Base-by-base conservation (phyloP, 2,888 invertebrate species). In the Zaprionus lineosus region DNA sequence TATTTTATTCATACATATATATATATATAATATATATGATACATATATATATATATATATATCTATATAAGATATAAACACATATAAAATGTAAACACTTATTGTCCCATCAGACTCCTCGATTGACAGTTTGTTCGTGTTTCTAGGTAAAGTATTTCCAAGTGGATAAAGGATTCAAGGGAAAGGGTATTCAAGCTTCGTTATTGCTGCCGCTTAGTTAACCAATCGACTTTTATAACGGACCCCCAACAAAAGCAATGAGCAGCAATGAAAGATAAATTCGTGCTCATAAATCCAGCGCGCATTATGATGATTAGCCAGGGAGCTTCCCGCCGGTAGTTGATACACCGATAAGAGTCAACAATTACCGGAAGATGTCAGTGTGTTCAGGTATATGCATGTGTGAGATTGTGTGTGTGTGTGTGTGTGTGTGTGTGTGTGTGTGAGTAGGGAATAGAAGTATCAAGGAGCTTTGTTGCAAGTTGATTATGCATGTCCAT, bases 231-330 rank as follows among this genome's bases (percentile, higher is more conserved):
- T 21, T 21, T 21, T 21, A 21, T 21, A 21, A 5, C 21, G 7
- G 21, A 5, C 7, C 3, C 7, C 21, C 12, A 6, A 15, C 56
- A 36, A 19, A 2, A 39, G 31, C 36, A 57, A 58, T 48, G 64
- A 44, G 39, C 26, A 4, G 26, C 44, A 36, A 56, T 26, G 9
- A 40, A 39, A 39, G 41, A 56, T 66, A 53, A 51, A 56, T 43
- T 31, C 12, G 37, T 18, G 50, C 37, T 34, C 46, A 43, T 66
- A 55, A 61, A 63, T 50, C 50, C 29, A 50, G 33, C 46, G 53
- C 31, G 36, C 62, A 57, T 52, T 67, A 52, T 62, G 47, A 26
- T 50, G 56, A 67, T 67, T 52, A 48, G 24, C 5, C 36, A 28
- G 52, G 36, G 26, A 51, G 47, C 55, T 60, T 24, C 26, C 55